A percentile compares a stretch with the other conserved stretches of the same genome.
Conservation (phyloP, 2,888 invertebrate genomes). For the Hypomecis atomaria region DNA sequence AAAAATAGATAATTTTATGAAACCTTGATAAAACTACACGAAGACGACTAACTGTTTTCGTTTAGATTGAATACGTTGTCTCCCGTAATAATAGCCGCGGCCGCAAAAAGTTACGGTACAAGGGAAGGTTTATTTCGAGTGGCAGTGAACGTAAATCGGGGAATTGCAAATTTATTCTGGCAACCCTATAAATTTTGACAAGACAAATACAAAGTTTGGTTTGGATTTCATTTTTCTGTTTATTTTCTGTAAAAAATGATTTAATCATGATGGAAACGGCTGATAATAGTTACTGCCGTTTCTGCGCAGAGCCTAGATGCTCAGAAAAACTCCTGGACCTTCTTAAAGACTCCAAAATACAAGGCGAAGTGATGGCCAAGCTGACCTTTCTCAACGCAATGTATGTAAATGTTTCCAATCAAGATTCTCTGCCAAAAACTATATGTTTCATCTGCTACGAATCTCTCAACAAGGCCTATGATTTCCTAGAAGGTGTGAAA, state of each 20-base stretch:
- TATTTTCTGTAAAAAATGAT: slow-evolving; percentile 25
- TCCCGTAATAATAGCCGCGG: no score
- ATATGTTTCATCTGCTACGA: slow-evolving; percentile 73
- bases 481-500: slow-evolving; percentile 65
- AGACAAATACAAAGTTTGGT: not conserved
- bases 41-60: no score
- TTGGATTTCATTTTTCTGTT: not conserved
- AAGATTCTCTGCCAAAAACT: slow-evolving; percentile 65
- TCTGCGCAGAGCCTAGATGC: slow-evolving; percentile 68
- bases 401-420: slow-evolving; percentile 65
- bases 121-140: no score
- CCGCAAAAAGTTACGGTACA: no score
- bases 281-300: slow-evolving; percentile 64
- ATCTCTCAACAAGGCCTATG: slow-evolving; percentile 66
- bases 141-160: no score
- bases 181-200: not conserved
- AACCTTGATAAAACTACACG: no score
- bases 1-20: no score
- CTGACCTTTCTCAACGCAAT: slow-evolving; percentile 68
- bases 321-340: slow-evolving; percentile 63
- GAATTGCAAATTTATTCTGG: not conserved
- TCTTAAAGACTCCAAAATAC: slow-evolving; percentile 55
- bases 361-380: slow-evolving; percentile 60
- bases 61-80: no score
- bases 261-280: slow-evolving; percentile 51